Base-by-base conservation (phyloP, 2,888 invertebrate genomes). In the Malacosoma neustria region DNA sequence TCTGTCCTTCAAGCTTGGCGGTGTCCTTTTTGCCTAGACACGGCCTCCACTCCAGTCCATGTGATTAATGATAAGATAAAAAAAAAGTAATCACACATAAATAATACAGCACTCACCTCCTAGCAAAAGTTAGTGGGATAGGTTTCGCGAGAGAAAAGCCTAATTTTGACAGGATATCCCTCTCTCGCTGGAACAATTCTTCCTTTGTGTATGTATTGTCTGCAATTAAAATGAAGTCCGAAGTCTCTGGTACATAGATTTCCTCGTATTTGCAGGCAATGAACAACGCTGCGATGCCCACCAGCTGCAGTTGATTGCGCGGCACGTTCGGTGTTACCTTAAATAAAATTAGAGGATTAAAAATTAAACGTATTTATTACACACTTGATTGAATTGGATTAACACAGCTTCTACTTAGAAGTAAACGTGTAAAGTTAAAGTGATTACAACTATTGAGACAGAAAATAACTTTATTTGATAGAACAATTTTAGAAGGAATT, bases 181-280 rank as follows among this genome's bases (percentile, higher is more conserved):
- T 77, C 79, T 99, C 98, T 91, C 96, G 97, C 44, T 88, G 86
- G 33, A 94, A 82, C 30, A 98, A 90, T 54, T 98, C 94, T 2
- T 82, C 63, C 55, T 91, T 92, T 3, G 89, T 89, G 70, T 95
- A 98, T 0, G 96, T 91, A 62, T 94, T 91, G 74, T 97, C 97
- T 6, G 97, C 94, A 37, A 98, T 93, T 66, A 93, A 96, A 9
- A 95, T 93, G 79, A 97, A 97, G 75, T 99, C 98, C 4, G 79
- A 85, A 13, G 97, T 88, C 32, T 94, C 93, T 0, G 98, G 97
- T 1, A 93, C 89, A 59, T 92, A 96, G 59, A 97, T 92, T 84
- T 99, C 99, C 77, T 99, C 98, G 61, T 96, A 98, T 72, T 99
- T 99, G 60, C 93, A 90, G 0, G 98, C 97, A 37, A 98, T 90